Base-by-base conservation (phyloP, 1,140 invertebrate genomes). In the Acromyrmex charruanus region DNA sequence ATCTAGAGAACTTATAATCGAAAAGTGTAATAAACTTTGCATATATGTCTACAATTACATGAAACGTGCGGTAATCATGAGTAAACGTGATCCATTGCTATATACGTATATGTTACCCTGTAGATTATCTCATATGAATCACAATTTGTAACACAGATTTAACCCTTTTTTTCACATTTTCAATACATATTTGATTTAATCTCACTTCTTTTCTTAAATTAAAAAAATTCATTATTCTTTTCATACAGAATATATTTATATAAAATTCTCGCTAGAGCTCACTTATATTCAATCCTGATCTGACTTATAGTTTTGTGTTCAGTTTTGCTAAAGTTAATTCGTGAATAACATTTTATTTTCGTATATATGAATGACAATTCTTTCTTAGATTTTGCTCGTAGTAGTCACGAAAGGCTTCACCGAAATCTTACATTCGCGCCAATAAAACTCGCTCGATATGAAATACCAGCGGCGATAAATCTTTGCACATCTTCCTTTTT, bases 381-480 rank as follows among this genome's bases (percentile, higher is more conserved):
- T 35, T 68, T 39, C 16, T 58, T 10, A 9, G n/a, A 80, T 68
- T 49, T 31, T 39, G 21, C 72, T 66, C 44, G 71, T 63, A n/a
- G 63, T 51, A 61, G 21, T 81, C 79, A 10, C 31, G 61, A 53
- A 16, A 18, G 63, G 14, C 2, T 2, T 53, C 65, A 51, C 58
- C 10, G 44, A 28, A 21, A 31, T 31, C 53, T 51, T 21, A 44
- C 53, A 49, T 87, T 77, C 75, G 49, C 58, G 68, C 44, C 79
- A 79, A 79, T 89, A 87, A 84, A 89, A 87, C 69, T 55, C 63
- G 77, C 5, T 44, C 80, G 74, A 90, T 90, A 90, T 89, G 89
- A 89, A 87, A 90, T 87, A 90, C 39, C 72, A 84, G 77, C 88
- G 86, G 55, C 69, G 69, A 90, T 90, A 89, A 90, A 90, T 88